Percentiles rank a stretch among this genome's conserved stretches.
Conservation (phyloP, 2,888 invertebrate genomes). For the Himalopsyche tibetana region DNA sequence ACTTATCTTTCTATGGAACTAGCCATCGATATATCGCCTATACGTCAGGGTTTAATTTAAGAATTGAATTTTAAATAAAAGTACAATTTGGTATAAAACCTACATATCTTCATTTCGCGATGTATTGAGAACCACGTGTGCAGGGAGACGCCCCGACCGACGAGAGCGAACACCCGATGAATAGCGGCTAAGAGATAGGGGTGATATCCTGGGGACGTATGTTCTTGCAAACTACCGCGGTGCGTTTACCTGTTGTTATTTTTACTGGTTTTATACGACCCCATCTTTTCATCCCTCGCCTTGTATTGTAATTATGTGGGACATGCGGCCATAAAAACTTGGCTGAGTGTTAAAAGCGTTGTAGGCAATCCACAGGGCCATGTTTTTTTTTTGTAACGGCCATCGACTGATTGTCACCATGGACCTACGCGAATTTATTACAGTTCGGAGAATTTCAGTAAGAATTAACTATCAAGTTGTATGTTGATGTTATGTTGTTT, state of each 20-base stretch:
- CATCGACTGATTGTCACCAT: not conserved
- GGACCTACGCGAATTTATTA: no score
- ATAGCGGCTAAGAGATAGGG: not conserved
- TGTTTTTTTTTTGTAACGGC: not conserved
- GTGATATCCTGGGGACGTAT: conserved; percentile 24
- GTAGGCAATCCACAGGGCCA: not conserved
- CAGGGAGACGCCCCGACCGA: not conserved
- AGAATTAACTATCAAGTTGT: no score
- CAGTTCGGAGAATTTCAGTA: no score
- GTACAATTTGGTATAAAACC: no score
- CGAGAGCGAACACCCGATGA: conserved; percentile 14
- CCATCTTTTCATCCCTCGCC: not conserved
- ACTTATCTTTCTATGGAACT: no score
- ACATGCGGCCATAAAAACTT: not conserved
- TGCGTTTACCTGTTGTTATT: conserved; percentile 31
- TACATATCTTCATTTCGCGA: not conserved
- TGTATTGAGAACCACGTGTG: not conserved
- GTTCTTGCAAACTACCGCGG: not conserved
- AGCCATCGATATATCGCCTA: no score
- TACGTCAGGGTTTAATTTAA: no score
- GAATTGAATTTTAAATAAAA: no score
- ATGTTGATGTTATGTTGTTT: no score
- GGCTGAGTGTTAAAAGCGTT: not conserved
- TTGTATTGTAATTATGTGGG: not conserved
- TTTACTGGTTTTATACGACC: conserved; percentile 30